These are phyloP conservation scores for Philonicus albiceps DNA, from an alignment of 2,888 invertebrate species.

Conservation along the genomic window DNA sequence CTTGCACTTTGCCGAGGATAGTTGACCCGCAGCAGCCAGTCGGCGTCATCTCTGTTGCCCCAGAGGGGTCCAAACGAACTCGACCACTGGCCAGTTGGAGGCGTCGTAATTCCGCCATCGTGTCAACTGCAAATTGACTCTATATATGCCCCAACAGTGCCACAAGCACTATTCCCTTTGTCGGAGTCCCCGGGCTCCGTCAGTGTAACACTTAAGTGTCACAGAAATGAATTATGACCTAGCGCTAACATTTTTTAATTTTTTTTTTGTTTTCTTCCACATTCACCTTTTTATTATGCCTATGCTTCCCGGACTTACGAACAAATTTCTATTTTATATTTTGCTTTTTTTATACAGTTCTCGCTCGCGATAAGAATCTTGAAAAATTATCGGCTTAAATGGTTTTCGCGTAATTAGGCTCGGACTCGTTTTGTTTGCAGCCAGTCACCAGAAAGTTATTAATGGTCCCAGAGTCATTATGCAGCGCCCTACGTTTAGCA, in stretches of 20 bases:
- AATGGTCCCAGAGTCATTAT: conserved; percentile 46
- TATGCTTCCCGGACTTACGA: conserved; percentile 37
- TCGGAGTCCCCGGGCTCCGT: conserved; percentile 26
- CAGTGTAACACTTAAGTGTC: conserved; percentile 44
- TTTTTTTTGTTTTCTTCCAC: not conserved
- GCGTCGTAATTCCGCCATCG: conserved; percentile 29
- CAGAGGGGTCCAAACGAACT: conserved; percentile 40
- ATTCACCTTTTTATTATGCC: conserved; percentile 21
- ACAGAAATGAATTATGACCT: conserved; percentile 47
- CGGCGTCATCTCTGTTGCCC: conserved; percentile 32
- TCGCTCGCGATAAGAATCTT: conserved; percentile 60
- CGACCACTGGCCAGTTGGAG: conserved; percentile 37
- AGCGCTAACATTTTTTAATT: not conserved
- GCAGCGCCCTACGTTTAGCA: not conserved
- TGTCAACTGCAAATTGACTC: conserved; percentile 33
- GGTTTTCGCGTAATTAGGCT: conserved; percentile 64
- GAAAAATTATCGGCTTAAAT: conserved; percentile 63
- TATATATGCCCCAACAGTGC: not conserved
- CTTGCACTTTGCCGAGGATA: not conserved
- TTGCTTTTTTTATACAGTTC: conserved; percentile 43
- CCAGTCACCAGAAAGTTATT: conserved; percentile 49
- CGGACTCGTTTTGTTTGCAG: conserved; percentile 49
- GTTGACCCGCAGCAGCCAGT: conserved; percentile 15
- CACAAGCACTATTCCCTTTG: conserved; percentile 41
- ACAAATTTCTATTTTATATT: not conserved